Evolutionary conservation across 2,888 invertebrate genomes (phyloP), one percentile per base, ranked within the genome.

Genomic region (Apamea epomidion): DNA sequence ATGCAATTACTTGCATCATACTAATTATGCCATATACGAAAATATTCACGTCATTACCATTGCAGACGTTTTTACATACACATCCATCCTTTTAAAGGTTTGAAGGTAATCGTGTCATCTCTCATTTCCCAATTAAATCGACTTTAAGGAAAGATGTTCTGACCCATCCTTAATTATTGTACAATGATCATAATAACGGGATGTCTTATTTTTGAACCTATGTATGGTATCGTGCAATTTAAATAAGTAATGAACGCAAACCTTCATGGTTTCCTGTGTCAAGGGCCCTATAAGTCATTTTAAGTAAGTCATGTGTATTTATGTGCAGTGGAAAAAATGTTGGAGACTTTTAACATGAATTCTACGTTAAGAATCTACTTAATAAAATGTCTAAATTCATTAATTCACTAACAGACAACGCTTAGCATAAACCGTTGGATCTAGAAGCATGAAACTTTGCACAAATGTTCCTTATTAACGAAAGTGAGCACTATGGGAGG

Each of bases 21-120:
- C n/a, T 83, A 1, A 80, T 76, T 62, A 58, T 10, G 6, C n/a
- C 32, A 54, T 72, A 54, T 6, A 48, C 45, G 51, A 67, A 62
- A n/a, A 68, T 71, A 68, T 29, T 48, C 14, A 51, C 21, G 45
- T 25, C 21, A 84, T 69, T 64, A 68, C 0, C 42, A 18, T 72
- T 64, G 5, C 45, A 68, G 25, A 48, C 1, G 14, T 72, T 68
- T 78, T 78, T 54, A 54, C 18, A 37, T 45, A 69, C 25, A 64
- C 32, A 67, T 64, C 37, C 16, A 48, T 32, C 78, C 71, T 62
- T 67, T 81, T 83, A 48, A 48, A 72, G 71, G 4, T 25, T 37
- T 58, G 72, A 73, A 82, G 79, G 79, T 64, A 16, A 62, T 72
- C 72, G n/a, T 29, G 62, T 79, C 62, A 72, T 69, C 54, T 16